Percentiles rank a stretch among this genome's conserved stretches.
Evolutionary conservation across 2,113 vertebrate genomes (phyloP).

Genomic region (Asarcornis scutulata): DNA sequence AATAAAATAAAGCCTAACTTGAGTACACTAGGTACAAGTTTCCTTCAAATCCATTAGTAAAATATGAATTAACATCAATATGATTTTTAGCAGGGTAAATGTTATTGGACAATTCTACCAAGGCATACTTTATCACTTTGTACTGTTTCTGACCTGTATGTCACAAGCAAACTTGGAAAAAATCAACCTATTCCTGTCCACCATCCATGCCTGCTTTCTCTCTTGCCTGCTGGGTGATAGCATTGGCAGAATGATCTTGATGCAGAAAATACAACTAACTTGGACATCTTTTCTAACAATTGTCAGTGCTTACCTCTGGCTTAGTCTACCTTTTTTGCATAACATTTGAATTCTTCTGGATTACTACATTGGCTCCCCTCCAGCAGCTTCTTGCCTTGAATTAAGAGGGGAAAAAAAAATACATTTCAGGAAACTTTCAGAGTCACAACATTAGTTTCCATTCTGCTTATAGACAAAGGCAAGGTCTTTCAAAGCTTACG

Average conservation of each 20-base stretch:
- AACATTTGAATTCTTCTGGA: background rate
- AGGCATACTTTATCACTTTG: background rate
- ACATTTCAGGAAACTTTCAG: background rate
- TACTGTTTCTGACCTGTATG: background rate
- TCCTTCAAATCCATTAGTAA: background rate
- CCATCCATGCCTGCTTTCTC: background rate
- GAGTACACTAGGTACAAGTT: background rate
- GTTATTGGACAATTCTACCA: background rate
- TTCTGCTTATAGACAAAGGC: background rate
- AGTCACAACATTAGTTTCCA: background rate
- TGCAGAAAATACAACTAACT: background rate
- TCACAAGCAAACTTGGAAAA: background rate
- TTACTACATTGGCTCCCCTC: background rate
- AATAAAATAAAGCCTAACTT: background rate
- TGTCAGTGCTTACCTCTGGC: background rate
- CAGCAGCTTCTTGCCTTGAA: background rate
- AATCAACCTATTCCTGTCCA: background rate
- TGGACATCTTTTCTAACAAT: background rate
- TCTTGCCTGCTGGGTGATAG: fast-evolving
- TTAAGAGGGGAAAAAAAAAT: background rate
- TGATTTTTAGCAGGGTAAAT: background rate
- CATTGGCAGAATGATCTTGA: background rate
- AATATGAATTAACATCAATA: background rate
- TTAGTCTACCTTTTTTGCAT: background rate
- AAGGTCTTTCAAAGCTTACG: background rate